These are phyloP conservation scores for Himalopsyche anomala DNA, from an alignment of 2,888 invertebrate species.

Conservation along the genomic window DNA sequence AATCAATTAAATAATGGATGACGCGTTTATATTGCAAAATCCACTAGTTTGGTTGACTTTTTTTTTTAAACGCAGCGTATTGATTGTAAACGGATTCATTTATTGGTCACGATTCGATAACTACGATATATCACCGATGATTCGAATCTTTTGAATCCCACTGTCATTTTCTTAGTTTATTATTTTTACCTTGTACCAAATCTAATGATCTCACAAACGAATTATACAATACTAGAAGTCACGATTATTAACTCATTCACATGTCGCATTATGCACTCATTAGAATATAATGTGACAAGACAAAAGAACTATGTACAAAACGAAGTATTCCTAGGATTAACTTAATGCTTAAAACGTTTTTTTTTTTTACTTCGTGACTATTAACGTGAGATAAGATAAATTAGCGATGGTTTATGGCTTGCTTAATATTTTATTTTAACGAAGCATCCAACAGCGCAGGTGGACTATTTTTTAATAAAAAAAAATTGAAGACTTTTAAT, in stretches of 20 bases:
- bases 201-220: not conserved
- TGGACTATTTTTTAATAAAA: no score
- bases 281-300: slow-evolving; percentile 14
- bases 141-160: not conserved
- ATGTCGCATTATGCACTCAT: slow-evolving; percentile 4
- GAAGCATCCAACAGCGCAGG: no score
- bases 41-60: no score
- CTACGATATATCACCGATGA: not conserved
- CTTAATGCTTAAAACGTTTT: not conserved
- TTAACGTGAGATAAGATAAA: no score
- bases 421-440: no score
- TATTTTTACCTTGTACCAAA: slow-evolving; percentile 21
- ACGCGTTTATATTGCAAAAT: no score
- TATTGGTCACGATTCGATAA: no score
- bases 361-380: not conserved
- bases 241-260: not conserved
- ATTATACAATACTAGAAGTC: not conserved
- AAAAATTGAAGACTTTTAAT: no score
- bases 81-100: no score
- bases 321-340: not conserved
- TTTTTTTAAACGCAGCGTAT: no score
- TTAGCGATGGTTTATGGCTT: no score
- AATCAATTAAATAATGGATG: no score
- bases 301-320: not conserved
- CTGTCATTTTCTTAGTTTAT: slow-evolving; percentile 12